Conservation (phyloP, 2,888 invertebrate genomes). For the Agrochola litura region DNA sequence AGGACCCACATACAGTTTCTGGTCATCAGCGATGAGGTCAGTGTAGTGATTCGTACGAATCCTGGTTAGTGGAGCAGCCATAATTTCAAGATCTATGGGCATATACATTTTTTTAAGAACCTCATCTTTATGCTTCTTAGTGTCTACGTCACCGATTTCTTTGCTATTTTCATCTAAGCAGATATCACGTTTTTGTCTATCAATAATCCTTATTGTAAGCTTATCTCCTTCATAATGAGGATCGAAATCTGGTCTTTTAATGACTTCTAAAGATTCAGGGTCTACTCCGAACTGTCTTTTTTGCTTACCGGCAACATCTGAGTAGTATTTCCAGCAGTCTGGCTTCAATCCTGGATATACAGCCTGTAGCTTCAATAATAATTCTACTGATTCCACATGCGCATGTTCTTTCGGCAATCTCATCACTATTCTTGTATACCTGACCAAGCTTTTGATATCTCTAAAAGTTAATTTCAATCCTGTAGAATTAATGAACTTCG, state of each 20-base stretch:
- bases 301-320: slow-evolving; percentile 85
- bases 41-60: slow-evolving; percentile 84
- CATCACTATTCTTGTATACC: slow-evolving; percentile 85
- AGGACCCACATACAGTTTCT: slow-evolving; percentile 85
- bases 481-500: slow-evolving; percentile 83
- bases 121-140: slow-evolving; percentile 71
- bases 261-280: slow-evolving; percentile 82
- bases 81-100: slow-evolving; percentile 78
- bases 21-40: slow-evolving; percentile 83
- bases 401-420: slow-evolving; percentile 82
- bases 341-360: slow-evolving; percentile 82
- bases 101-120: slow-evolving; percentile 78
- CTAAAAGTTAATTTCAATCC: slow-evolving; percentile 82
- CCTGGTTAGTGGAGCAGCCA: slow-evolving; percentile 77
- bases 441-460: slow-evolving; percentile 80
- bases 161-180: slow-evolving; percentile 74
- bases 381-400: slow-evolving; percentile 80
- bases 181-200: slow-evolving; percentile 82
- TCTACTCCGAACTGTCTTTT: slow-evolving; percentile 87
- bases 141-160: slow-evolving; percentile 67
- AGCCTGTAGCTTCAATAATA: slow-evolving; percentile 76
- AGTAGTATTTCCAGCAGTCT: slow-evolving; percentile 86
- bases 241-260: slow-evolving; percentile 81
- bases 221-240: slow-evolving; percentile 79
- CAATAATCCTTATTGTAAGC: slow-evolving; percentile 81